Evolutionary conservation across 2,888 invertebrate genomes (phyloP), one percentile per base, ranked within the genome.

Genomic region (Tethea ocularis): DNA sequence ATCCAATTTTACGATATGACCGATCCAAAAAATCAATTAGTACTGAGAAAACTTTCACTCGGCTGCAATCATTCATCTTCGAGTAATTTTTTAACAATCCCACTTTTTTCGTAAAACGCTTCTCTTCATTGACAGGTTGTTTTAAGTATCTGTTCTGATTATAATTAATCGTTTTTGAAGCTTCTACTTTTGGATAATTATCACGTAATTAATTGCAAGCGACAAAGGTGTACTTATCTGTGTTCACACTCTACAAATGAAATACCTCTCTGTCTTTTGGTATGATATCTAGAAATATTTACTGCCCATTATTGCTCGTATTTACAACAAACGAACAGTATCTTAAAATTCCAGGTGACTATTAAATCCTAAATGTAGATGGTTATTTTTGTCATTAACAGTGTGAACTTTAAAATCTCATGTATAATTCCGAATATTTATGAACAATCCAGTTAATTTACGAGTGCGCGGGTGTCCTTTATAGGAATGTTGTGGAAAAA

Each of bases 11-110:
- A 53, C 10, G 29, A 17, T 53, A 17, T 17, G 53, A 53, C 11
- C 69, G 69, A n/a, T 61, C 63, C 66, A 62, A 75, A 78, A 72
- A 76, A 78, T 78, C 67, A 79, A 79, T 79, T 77, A 76, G 73
- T 70, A 63, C 57, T 57, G 59, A 61, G 62, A 62, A 63, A 77
- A 76, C 76, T 79, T 79, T 79, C 75, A 59, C 53, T 17, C 69
- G 65, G 57, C 52, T 46, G 54, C 55, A 22, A 68, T 61, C 74
- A 76, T 79, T 75, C 75, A 77, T 79, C 80, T 77, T 79, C 71
- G 29, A 66, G 38, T 69, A 69, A 65, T 75, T 68, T 69, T 56
- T 66, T 68, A 67, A 63, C 71, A 46, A 46, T 10, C 2, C 20
- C 20, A 6, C 2, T 46, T 64, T 64, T 65, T 73, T 73, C 63